A percentile compares a stretch with the other conserved stretches of the same genome.
phyloP scores from a whole-genome alignment of 2,888 invertebrate genomes.

The Caenorhabditis sp. region DNA sequence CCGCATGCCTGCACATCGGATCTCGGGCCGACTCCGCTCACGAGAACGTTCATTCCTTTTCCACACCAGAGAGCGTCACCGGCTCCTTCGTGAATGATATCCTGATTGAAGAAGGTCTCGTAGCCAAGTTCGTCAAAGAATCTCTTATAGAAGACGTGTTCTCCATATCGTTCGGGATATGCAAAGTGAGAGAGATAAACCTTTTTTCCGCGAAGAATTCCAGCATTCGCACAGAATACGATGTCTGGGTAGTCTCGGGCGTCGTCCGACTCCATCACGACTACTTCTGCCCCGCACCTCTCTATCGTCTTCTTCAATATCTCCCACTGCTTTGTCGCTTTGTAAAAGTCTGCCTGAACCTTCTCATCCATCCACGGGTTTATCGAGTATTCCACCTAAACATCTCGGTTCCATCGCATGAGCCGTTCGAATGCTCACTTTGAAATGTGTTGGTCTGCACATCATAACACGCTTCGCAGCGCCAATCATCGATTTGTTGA shows the following conservation, averaged over 20 bases:
- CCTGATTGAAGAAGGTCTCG: conserved; percentile 62
- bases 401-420: not conserved
- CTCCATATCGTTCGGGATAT: conserved; percentile 72
- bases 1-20: conserved; percentile 68
- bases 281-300: conserved; percentile 69
- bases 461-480: conserved; percentile 67
- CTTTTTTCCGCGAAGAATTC: conserved; percentile 65
- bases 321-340: conserved; percentile 74
- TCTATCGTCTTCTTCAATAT: conserved; percentile 70
- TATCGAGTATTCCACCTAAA: conserved; percentile 73
- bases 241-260: conserved; percentile 71
- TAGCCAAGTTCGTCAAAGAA: conserved; percentile 75
- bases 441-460: conserved; percentile 72
- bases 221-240: conserved; percentile 77
- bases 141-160: conserved; percentile 69
- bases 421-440: conserved; percentile 33
- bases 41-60: conserved; percentile 58
- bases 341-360: conserved; percentile 62
- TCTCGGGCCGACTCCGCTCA: conserved; percentile 76
- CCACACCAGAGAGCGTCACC: conserved; percentile 76
- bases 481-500: conserved; percentile 44
- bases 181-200: conserved; percentile 74
- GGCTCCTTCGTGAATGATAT: conserved; percentile 74
- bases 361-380: conserved; percentile 77
- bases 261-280: conserved; percentile 72